A percentile compares a stretch with the other conserved stretches of the same genome.
Conservation (phyloP, 2,888 invertebrate species). For the Latheticus oryzae region DNA sequence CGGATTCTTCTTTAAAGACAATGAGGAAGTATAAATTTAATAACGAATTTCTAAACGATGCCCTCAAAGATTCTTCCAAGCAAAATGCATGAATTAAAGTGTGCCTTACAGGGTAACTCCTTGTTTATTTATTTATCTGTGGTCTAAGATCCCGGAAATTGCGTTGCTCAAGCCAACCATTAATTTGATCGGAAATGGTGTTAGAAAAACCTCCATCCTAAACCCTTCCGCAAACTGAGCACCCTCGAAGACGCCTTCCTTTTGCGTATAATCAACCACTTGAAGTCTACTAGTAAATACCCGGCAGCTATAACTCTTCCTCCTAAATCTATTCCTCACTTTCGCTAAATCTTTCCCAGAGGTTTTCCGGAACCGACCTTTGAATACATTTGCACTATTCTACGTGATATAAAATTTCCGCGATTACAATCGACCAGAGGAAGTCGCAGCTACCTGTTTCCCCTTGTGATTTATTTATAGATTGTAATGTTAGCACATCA, state of each 20-base stretch:
- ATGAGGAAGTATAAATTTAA: conserved; percentile 11
- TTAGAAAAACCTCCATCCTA: too few species aligned
- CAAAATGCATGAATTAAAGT: too few species aligned
- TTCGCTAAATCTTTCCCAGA: conserved; percentile 22
- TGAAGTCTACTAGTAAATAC: conserved; percentile 11
- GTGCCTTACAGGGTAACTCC: too few species aligned
- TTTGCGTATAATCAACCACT: conserved; percentile 14
- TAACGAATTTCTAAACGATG: conserved; percentile 9
- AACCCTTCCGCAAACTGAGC: conserved; percentile 7
- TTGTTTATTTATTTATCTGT: too few species aligned
- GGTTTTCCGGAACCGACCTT: conserved; percentile 5
- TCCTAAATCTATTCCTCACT: conserved; percentile 26
- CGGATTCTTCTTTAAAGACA: background rate
- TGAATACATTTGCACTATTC: conserved; percentile 28
- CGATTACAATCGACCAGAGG: conserved; percentile 16
- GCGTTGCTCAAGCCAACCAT: too few species aligned
- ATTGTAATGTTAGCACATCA: conserved; percentile 26
- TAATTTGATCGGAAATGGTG: too few species aligned
- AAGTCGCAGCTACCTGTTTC: conserved; percentile 48
- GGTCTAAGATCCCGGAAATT: too few species aligned
- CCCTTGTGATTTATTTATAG: conserved; percentile 54
- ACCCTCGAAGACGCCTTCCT: conserved; percentile 1
- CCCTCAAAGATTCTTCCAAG: too few species aligned
- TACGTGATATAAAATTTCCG: conserved; percentile 25
- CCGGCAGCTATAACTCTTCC: conserved; percentile 18